Conservation (phyloP, 2,888 invertebrate genomes). For the Parelbella ahira region DNA sequence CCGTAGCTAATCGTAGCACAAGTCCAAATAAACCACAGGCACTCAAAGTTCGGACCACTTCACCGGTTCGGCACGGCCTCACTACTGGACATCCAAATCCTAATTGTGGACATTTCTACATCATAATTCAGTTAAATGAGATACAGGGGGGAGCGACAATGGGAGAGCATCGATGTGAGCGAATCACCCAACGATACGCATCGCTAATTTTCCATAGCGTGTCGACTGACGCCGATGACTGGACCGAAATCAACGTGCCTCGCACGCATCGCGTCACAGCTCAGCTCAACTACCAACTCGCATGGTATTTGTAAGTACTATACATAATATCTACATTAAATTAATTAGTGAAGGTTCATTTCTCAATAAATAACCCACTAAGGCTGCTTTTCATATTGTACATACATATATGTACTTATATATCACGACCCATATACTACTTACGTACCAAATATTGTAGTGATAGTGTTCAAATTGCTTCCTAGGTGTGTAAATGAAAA, state of each 20-base stretch:
- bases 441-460: too few species aligned
- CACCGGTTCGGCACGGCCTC: constrained; percentile 47
- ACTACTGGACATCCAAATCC: constrained; percentile 66
- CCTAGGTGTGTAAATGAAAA: too few species aligned
- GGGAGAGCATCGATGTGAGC: constrained; percentile 75
- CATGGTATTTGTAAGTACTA: neutral
- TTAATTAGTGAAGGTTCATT: too few species aligned
- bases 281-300: neutral
- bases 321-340: too few species aligned
- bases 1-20: constrained; percentile 51
- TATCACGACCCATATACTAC: too few species aligned
- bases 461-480: too few species aligned
- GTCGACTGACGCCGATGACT: constrained; percentile 56
- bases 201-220: constrained; percentile 72
- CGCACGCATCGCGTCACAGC: too few species aligned
- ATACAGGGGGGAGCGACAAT: constrained; percentile 75
- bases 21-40: constrained; percentile 38
- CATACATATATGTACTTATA: too few species aligned
- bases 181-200: constrained; percentile 77
- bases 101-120: constrained; percentile 74
- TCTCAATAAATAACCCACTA: too few species aligned
- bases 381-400: too few species aligned
- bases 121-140: constrained; percentile 79
- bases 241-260: constrained; percentile 58
- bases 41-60: constrained; percentile 44